Evolutionary conservation across 2,888 invertebrate species (phyloP).

Genomic region (Tetragonula carbonaria): DNA sequence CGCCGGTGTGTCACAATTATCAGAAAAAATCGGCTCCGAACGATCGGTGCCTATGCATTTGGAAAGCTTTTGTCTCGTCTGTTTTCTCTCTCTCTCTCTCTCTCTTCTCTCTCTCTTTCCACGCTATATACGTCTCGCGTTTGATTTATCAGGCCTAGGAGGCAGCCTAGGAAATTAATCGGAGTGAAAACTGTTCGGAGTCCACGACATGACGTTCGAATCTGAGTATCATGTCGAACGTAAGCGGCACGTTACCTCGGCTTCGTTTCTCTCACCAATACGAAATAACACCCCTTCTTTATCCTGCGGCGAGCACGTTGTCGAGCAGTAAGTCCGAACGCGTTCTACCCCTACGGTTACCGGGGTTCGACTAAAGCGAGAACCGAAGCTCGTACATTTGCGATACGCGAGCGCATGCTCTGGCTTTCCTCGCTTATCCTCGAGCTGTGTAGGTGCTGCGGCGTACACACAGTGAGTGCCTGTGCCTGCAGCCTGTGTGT

Average conservation of each 20-base stretch:
- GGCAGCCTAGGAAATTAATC: background rate
- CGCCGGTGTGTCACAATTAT: background rate
- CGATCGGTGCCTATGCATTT: background rate
- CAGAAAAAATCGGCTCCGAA: background rate
- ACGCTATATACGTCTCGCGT: background rate
- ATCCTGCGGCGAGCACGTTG: conserved; percentile 65
- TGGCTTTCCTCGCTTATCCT: conserved; percentile 44
- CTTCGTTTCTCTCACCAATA: background rate
- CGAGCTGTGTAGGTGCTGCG: conserved; percentile 9
- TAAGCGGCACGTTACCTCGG: background rate
- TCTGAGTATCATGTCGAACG: background rate
- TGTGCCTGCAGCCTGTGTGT: conserved; percentile 10
- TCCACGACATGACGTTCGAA: conserved; percentile 2
- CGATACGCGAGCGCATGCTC: conserved; percentile 61
- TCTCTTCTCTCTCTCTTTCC: background rate
- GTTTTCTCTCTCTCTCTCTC: too few relatives aligned
- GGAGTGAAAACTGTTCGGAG: background rate
- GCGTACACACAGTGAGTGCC: conserved; percentile 7
- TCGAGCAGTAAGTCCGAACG: conserved; percentile 65
- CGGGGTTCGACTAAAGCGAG: conserved; percentile 80
- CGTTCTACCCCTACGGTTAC: conserved; percentile 78
- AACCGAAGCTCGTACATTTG: conserved; percentile 64
- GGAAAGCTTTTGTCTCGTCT: background rate
- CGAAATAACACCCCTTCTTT: background rate
- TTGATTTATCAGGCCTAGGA: background rate